Conservation (phyloP, 2,797 vertebrate species). For the Jordanella pulchra region DNA sequence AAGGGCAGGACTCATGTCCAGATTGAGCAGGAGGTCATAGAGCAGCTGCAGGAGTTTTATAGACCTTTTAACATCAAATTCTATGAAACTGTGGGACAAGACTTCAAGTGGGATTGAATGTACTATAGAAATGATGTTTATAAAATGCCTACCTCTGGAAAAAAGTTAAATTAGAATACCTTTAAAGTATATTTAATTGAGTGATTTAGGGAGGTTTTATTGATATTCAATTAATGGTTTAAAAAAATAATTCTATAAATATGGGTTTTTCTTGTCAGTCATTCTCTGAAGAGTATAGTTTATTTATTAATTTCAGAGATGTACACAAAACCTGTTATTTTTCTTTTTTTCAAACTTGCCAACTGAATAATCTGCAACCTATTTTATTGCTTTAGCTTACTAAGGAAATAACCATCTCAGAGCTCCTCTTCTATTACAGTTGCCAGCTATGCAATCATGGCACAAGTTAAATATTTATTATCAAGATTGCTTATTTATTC, state of each 20-base stretch:
- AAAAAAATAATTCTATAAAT: slow-evolving; percentile 29
- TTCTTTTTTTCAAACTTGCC: slow-evolving; percentile 14
- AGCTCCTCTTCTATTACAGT: slow-evolving; percentile 10
- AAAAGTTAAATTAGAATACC: slow-evolving; percentile 14
- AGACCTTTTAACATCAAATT: slow-evolving; percentile 95
- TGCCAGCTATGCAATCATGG: slow-evolving; percentile 19
- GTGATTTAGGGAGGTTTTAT: slow-evolving; percentile 11
- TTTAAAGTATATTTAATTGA: slow-evolving; percentile 27
- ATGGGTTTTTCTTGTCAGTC: slow-evolving; percentile 20
- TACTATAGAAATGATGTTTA: slow-evolving; percentile 15
- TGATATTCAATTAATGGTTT: slow-evolving; percentile 12
- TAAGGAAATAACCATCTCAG: slow-evolving; percentile 8
- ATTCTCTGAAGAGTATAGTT: background rate
- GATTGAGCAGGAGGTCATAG: slow-evolving; percentile 93
- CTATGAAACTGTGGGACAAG: slow-evolving; percentile 95
- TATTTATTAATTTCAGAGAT: slow-evolving; percentile 9
- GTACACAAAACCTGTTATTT: slow-evolving; percentile 5
- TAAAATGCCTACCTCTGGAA: slow-evolving; percentile 39
- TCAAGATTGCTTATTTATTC: slow-evolving; percentile 47
- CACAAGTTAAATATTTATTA: slow-evolving; percentile 45
- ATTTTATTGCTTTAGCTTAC: slow-evolving; percentile 24
- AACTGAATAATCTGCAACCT: slow-evolving; percentile 11
- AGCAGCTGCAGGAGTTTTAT: slow-evolving; percentile 96
- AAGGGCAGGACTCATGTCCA: slow-evolving; percentile 96
- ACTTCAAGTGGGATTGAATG: slow-evolving; percentile 94